Evolutionary conservation across 2,113 vertebrate species (phyloP).

Genomic region (Upupa epops): DNA sequence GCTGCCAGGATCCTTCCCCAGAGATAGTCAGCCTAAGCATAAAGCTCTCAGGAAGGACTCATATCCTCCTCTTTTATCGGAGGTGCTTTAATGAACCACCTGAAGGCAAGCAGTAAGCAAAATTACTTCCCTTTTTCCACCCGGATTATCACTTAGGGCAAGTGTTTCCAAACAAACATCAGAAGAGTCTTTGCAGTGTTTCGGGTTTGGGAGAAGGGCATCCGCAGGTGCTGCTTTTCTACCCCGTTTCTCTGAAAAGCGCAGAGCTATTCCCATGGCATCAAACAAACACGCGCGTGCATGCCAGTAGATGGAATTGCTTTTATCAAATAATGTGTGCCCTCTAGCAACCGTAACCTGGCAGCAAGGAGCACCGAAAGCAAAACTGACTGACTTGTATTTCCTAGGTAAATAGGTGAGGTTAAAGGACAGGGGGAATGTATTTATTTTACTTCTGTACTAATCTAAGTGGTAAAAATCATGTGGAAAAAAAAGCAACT

Average conservation of each 20-base stretch:
- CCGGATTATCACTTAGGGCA: constrained; percentile 42
- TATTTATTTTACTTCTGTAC: not conserved
- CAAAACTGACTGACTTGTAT: not conserved
- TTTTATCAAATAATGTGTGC: constrained; percentile 27
- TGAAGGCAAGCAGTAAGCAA: constrained; percentile 51
- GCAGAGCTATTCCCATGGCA: not conserved
- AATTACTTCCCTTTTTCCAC: constrained; percentile 51
- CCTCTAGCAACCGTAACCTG: constrained; percentile 27
- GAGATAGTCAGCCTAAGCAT: not conserved
- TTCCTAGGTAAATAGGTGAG: not conserved
- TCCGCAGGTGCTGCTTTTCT: not conserved
- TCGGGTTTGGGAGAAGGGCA: constrained; percentile 22
- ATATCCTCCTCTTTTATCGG: constrained; percentile 7
- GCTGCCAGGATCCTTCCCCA: constrained; percentile 38
- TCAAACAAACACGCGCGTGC: not conserved
- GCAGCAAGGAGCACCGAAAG: not conserved
- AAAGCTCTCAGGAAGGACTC: constrained; percentile 14
- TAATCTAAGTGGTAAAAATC: not conserved
- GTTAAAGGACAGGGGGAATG: not conserved
- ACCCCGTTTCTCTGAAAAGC: not conserved
- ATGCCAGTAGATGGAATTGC: constrained; percentile 8
- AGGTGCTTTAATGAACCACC: constrained; percentile 56
- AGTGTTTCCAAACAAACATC: constrained; percentile 50
- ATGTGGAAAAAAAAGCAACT: not conserved
- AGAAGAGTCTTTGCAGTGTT: not conserved